Base-by-base conservation (phyloP, 2,888 invertebrate species). In the Aporophyla lueneburgensis region DNA sequence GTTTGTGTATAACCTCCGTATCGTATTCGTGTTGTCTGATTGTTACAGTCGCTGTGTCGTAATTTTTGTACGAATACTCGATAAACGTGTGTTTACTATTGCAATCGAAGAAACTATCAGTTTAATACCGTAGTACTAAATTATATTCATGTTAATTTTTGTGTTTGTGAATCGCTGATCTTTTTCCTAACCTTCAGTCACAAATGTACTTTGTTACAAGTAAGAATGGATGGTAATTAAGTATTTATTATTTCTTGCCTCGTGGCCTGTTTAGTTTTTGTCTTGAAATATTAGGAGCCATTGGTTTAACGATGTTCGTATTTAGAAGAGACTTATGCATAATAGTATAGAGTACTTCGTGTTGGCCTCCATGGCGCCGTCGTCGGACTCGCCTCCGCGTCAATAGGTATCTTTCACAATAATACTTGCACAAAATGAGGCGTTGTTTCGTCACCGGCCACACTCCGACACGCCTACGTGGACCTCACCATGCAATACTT, bases 381-480 rank as follows among this genome's bases (percentile, higher is more conserved):
- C 90, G 90, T 88, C 89, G 89, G 89, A 82, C 85, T 88, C 91
- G 93, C 93, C 93, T 93, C 92, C 92, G 89, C 92, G 92, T 93
- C 93, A 91, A 93, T 93, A 93, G 83, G 86, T 82, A 83, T 95
- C 93, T 96, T 96, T 95, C 95, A 94, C 96, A 96, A 96, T 95
- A 92, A 91, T 91, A 91, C 92, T 95, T 95, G 94, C 95, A 94
- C 93, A 94, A 93, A 95, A 93, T 93, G 92, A 92, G 92, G 93
- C 91, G 90, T 89, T 88, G 93, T 96, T 96, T 96, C 96, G 94
- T 95, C 95, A 96, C 88, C 89, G 88, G 85, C 90, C 92, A 92
- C 89, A 92, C 92, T 91, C 90, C 91, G 94, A 94, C 93, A 94
- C 95, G 93, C 95, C 95, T 92, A 93, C 94, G 88, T 86, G 90